Evolutionary conservation across 2,888 invertebrate genomes (phyloP), one percentile per base, ranked within the genome.

Genomic region (Hoplodrina ambigua): DNA sequence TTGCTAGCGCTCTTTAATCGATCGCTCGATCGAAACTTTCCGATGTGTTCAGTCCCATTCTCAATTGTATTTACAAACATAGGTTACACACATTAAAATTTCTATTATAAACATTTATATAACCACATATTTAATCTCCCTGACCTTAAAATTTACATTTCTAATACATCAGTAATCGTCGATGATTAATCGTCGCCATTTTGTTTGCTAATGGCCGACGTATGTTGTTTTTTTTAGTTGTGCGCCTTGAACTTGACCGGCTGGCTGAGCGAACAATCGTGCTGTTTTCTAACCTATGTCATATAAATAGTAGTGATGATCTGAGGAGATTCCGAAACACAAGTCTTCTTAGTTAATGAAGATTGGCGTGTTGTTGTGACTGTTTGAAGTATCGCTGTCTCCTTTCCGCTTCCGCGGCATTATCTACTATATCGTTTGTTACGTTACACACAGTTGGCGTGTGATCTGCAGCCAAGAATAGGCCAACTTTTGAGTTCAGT

Each of bases 241-340:
- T 60, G 57, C 65, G 69, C 87, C 88, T 87, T 88, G 86, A 85
- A 88, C 88, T 87, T 87, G 87, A 86, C 88, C 84, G 82, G 75
- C 75, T 41, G 50, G 50, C 58, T 60, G 59, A 62, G 67, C 61
- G 64, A 69, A 70, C 64, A 64, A 63, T 69, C 59, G 69, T 52
- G 57, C 65, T 69, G 69, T 69, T 73, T 71, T 69, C 46, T 53
- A 70, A 68, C 20, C 55, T 53, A 55, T 30, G 50, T 57, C 49
- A 57, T 56, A 50, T 67, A 49, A 74, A 53, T 66, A 78, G 33
- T 56, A 62, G 17, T 57, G 33, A 63, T 66, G 57, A 54, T 69
- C 41, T 66, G 59, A 2, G 10, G 15, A 46, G 50, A 62, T 67
- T 79, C 52, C 25, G 30, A 46, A 30, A 55, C n/a, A 19, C 19